Evolutionary conservation across 64 coral and sea anemone genomes (phyloP).

Genomic region (Astreopora myriophthalma): DNA sequence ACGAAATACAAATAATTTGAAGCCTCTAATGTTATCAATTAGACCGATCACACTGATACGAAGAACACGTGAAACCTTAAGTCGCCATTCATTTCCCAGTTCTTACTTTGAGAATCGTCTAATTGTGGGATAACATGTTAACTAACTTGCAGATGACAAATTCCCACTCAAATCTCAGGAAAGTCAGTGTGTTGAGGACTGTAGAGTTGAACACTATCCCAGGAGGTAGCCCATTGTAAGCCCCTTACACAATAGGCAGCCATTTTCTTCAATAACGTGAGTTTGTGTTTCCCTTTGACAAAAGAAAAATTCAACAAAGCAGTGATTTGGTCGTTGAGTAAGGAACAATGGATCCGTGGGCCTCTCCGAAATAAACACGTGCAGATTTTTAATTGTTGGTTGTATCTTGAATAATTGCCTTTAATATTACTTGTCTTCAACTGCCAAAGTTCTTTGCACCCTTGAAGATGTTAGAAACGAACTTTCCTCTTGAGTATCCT

Average conservation of each 20-base stretch:
- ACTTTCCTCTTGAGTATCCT: not conserved
- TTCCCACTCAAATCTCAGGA: conserved; percentile 9
- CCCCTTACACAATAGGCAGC: not conserved
- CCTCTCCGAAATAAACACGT: conserved; percentile 43
- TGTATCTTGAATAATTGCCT: conserved; percentile 28
- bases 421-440: too few species aligned
- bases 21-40: not conserved
- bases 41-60: not conserved
- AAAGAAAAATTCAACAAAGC: conserved; percentile 42
- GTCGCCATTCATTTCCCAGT: not conserved
- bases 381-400: conserved; percentile 11
- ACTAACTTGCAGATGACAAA: conserved; percentile 25
- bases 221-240: conserved; percentile 9
- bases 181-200: not conserved
- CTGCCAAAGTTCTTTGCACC: conserved; percentile 9
- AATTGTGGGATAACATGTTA: not conserved
- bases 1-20: conserved; percentile 39
- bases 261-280: conserved; percentile 39
- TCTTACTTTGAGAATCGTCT: not conserved
- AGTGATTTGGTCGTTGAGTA: conserved; percentile 25
- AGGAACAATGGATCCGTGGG: conserved; percentile 8
- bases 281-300: conserved; percentile 50
- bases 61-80: not conserved
- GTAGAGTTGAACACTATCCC: not conserved
- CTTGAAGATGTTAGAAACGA: not conserved